Percentiles rank a stretch among this genome's conserved stretches.
Conservation (phyloP, 2,797 vertebrate genomes). For the Hapalemur alaotrensis region DNA sequence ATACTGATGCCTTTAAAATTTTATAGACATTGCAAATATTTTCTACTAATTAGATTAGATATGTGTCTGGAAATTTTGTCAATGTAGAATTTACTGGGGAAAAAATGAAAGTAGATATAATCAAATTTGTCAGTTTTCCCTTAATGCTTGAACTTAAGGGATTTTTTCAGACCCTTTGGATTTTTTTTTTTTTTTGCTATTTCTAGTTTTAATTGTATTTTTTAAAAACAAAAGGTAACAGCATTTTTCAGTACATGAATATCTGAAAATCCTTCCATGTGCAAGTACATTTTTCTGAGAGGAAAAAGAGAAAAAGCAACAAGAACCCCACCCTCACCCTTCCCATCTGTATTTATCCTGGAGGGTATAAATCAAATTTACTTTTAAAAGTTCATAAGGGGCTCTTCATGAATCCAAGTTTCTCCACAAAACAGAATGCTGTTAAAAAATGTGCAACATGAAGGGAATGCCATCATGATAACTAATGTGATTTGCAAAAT, state of each 20-base stretch:
- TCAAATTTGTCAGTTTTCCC: background rate
- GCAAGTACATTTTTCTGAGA: constrained; percentile 83
- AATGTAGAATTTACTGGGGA: background rate
- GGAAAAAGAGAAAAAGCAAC: constrained; percentile 58
- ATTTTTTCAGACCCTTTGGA: too few species aligned
- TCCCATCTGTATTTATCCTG: constrained; percentile 81
- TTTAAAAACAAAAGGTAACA: constrained; percentile 80
- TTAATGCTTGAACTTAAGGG: background rate
- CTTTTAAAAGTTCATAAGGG: constrained; percentile 86
- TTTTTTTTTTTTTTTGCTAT: constrained; percentile 70
- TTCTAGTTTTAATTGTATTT: constrained; percentile 83
- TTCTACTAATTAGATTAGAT: background rate
- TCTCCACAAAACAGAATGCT: constrained; percentile 96
- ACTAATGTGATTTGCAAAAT: constrained; percentile 94
- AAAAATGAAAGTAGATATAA: background rate
- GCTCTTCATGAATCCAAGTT: constrained; percentile 90
- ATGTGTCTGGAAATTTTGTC: background rate
- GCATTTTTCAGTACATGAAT: constrained; percentile 88
- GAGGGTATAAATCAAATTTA: constrained; percentile 83
- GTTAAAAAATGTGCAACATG: constrained; percentile 91
- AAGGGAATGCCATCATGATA: constrained; percentile 91
- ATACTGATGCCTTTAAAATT: background rate
- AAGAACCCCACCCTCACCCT: constrained; percentile 72
- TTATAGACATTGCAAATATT: background rate
- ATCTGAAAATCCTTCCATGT: constrained; percentile 84